phyloP scores from a whole-genome alignment of 2,113 vertebrate species.

The Bagarius yarrelli region DNA sequence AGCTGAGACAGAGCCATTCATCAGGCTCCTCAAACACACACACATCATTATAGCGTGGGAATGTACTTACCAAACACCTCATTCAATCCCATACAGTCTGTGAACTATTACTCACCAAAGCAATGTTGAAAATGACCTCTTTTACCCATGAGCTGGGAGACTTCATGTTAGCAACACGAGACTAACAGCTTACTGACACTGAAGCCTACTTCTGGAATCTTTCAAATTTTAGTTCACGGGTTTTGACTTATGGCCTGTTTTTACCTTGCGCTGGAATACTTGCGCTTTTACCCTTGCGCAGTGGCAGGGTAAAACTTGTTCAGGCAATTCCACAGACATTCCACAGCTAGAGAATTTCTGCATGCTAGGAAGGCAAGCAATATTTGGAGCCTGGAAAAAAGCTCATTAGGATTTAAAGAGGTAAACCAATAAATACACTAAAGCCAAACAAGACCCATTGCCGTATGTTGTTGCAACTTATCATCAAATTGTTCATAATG shows the following conservation, averaged over 20 bases:
- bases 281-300: too few relatives aligned
- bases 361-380: not conserved
- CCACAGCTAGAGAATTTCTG: not conserved
- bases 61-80: slow-evolving; percentile 60
- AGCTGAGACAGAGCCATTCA: slow-evolving; percentile 28
- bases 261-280: not conserved
- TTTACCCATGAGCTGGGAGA: not conserved
- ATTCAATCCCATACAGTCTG: slow-evolving; percentile 52
- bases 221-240: slow-evolving; percentile 17
- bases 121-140: slow-evolving; percentile 21
- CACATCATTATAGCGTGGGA: slow-evolving; percentile 29
- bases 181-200: slow-evolving; percentile 1
- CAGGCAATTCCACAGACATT: slow-evolving; percentile 14
- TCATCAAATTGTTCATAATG: not conserved
- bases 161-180: slow-evolving; percentile 6
- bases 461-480: not conserved
- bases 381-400: not conserved
- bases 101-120: slow-evolving; percentile 8
- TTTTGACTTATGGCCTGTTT: not conserved
- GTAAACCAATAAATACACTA: not conserved
- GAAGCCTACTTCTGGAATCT: slow-evolving; percentile 9
- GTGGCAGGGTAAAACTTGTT: slow-evolving; percentile 22
- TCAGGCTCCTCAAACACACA: slow-evolving; percentile 43
- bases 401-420: not conserved
- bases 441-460: slow-evolving; percentile 6